Evolutionary conservation across 1,140 invertebrate species (phyloP).

Genomic region (Lasaia peninsularis): DNA sequence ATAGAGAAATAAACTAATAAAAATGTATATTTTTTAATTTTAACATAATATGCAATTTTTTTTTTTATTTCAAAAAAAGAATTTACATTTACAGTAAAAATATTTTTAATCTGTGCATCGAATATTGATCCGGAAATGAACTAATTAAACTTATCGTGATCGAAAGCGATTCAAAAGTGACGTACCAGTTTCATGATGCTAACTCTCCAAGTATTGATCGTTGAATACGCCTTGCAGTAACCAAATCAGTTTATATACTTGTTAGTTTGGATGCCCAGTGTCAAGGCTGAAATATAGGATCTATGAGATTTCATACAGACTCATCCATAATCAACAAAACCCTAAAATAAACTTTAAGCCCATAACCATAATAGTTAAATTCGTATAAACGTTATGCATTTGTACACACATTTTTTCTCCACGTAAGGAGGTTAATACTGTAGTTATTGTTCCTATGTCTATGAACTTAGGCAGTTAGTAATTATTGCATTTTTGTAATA

Average conservation of each 20-base stretch:
- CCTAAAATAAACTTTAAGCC: not conserved
- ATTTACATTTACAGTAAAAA: conserved; percentile 1
- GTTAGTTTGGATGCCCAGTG: conserved; percentile 32
- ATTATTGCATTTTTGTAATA: conserved; percentile 5
- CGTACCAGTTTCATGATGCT: conserved; percentile 60
- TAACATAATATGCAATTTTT: not conserved
- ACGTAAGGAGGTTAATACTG: conserved; percentile 11
- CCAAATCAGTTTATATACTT: conserved; percentile 43
- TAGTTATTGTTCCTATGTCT: not conserved
- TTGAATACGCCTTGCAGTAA: conserved; percentile 34
- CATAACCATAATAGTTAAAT: not conserved
- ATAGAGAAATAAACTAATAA: no score
- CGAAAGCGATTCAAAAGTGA: conserved; percentile 20
- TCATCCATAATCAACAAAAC: not conserved
- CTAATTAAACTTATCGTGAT: conserved; percentile 17
- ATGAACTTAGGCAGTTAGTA: not conserved
- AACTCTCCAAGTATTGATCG: conserved; percentile 30
- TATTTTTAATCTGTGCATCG: not conserved
- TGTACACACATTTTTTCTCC: conserved; percentile 2
- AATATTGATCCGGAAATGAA: not conserved
- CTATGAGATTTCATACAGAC: conserved; percentile 13
- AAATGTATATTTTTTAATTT: no score
- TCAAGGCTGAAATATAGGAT: conserved; percentile 48
- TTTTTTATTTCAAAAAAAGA: not conserved
- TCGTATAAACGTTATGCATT: not conserved